Percentiles rank a stretch among this genome's conserved stretches.
These are phyloP conservation scores for Reinhardtius hippoglossoides DNA, from an alignment of 2,113 vertebrate species.

Conservation along the genomic window DNA sequence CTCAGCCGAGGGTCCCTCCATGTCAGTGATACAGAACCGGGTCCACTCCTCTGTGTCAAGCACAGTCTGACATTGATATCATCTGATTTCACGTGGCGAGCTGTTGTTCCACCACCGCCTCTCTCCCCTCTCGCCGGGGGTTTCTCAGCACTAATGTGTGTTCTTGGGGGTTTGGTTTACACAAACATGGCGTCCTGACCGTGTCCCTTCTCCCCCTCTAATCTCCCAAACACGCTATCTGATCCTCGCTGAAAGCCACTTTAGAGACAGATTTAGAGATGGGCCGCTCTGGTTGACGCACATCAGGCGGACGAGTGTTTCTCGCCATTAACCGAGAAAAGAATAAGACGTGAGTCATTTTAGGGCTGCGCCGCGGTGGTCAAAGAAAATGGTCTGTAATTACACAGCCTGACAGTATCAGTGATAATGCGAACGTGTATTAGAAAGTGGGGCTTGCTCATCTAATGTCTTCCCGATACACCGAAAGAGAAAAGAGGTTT, in stretches of 20 bases:
- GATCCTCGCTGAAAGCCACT: slow-evolving; percentile 70
- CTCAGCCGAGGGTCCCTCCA: slow-evolving; percentile 27
- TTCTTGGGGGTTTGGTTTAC: slow-evolving; percentile 60
- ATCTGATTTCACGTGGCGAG: slow-evolving; percentile 29
- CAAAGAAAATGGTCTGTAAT: slow-evolving; percentile 53
- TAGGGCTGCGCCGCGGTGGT: slow-evolving; percentile 23
- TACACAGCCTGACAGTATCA: slow-evolving; percentile 25
- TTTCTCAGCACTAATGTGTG: slow-evolving; percentile 49
- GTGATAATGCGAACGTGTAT: slow-evolving; percentile 35
- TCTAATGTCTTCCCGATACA: slow-evolving; percentile 6
- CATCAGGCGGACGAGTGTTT: slow-evolving; percentile 18
- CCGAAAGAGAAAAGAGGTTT: slow-evolving; percentile 17
- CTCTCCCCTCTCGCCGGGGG: not conserved
- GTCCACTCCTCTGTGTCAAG: slow-evolving; percentile 55
- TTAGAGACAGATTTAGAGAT: slow-evolving; percentile 40
- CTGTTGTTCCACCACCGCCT: not conserved
- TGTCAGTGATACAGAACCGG: slow-evolving; percentile 45
- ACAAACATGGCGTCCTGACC: slow-evolving; percentile 54
- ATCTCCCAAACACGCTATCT: slow-evolving; percentile 73
- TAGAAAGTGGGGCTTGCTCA: slow-evolving; percentile 2
- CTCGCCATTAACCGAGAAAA: slow-evolving; percentile 15
- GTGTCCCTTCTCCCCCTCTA: slow-evolving; percentile 50
- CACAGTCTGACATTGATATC: slow-evolving; percentile 60
- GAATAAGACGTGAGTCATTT: slow-evolving; percentile 21
- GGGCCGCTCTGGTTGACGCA: slow-evolving; percentile 37